Evolutionary conservation across 1,140 invertebrate species (phyloP).

Genomic region (Batillaria attramentaria): DNA sequence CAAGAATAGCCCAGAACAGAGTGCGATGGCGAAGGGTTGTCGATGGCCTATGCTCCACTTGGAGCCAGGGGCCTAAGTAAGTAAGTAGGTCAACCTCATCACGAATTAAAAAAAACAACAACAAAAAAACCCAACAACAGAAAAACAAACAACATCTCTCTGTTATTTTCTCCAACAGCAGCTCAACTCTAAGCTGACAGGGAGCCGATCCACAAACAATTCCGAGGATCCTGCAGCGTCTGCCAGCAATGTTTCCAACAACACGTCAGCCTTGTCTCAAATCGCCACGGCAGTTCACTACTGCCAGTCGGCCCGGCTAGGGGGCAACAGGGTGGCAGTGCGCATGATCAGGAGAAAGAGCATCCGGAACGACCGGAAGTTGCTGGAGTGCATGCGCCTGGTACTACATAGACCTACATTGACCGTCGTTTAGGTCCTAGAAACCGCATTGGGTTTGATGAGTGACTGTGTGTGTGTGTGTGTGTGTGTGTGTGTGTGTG

Average conservation of each 20-base stretch:
- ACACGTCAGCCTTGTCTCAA: background rate
- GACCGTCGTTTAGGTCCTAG: background rate
- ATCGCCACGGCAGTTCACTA: background rate
- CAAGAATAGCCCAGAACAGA: too few species aligned
- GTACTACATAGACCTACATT: background rate
- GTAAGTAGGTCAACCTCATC: too few species aligned
- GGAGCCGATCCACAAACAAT: background rate
- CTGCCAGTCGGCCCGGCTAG: constrained; percentile 39
- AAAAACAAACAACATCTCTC: too few species aligned
- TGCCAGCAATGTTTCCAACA: background rate
- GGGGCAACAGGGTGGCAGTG: constrained; percentile 50
- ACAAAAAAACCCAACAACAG: too few species aligned
- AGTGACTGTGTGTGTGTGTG: background rate
- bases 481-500: constrained; percentile 6
- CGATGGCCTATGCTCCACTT: too few species aligned
- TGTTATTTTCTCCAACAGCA: too few species aligned
- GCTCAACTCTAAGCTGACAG: too few species aligned
- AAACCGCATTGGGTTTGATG: too few species aligned
- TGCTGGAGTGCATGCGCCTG: constrained; percentile 57
- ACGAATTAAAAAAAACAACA: too few species aligned
- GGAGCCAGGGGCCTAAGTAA: too few species aligned
- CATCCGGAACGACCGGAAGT: constrained; percentile 51
- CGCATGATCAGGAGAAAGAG: constrained; percentile 54
- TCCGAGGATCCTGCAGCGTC: background rate
- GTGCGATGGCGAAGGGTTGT: too few species aligned